Percentiles rank a stretch among this genome's conserved stretches.
Evolutionary conservation across 2,797 vertebrate genomes (phyloP).

Genomic region (Dipus sagitta): DNA sequence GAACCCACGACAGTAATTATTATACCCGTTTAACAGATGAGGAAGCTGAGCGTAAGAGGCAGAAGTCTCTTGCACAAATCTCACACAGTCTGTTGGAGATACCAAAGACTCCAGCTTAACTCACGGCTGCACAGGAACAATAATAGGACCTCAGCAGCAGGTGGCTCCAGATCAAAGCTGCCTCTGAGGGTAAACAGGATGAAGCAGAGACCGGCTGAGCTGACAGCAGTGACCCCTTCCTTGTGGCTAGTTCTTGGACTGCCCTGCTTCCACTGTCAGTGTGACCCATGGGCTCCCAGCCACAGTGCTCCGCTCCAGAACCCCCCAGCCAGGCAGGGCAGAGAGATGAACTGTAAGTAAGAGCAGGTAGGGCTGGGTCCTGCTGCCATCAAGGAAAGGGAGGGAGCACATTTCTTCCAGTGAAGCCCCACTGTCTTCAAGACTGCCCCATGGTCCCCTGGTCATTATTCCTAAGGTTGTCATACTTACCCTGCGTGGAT

Average conservation of each 20-base stretch:
- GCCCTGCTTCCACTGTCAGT: background rate
- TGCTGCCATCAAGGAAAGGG: background rate
- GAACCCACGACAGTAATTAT: background rate
- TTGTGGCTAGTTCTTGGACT: constrained; percentile 17
- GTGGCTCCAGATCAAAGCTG: constrained; percentile 35
- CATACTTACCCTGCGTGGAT: background rate
- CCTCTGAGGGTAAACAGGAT: constrained; percentile 27
- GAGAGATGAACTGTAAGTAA: background rate
- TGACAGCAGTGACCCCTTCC: background rate
- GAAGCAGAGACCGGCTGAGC: background rate
- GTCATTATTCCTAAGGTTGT: background rate
- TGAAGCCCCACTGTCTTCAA: background rate
- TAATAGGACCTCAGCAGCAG: background rate
- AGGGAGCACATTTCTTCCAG: background rate
- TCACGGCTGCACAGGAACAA: background rate
- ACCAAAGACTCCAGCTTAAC: background rate
- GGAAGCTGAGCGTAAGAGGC: background rate
- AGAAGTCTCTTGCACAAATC: background rate
- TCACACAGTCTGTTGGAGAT: background rate
- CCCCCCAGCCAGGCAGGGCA: background rate
- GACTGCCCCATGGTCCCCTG: fast-evolving
- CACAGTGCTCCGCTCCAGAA: background rate
- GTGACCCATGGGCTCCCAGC: background rate
- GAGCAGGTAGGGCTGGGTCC: background rate
- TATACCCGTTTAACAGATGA: background rate